phyloP scores from a whole-genome alignment of 2,113 vertebrate species.

The Chitala chitala region DNA sequence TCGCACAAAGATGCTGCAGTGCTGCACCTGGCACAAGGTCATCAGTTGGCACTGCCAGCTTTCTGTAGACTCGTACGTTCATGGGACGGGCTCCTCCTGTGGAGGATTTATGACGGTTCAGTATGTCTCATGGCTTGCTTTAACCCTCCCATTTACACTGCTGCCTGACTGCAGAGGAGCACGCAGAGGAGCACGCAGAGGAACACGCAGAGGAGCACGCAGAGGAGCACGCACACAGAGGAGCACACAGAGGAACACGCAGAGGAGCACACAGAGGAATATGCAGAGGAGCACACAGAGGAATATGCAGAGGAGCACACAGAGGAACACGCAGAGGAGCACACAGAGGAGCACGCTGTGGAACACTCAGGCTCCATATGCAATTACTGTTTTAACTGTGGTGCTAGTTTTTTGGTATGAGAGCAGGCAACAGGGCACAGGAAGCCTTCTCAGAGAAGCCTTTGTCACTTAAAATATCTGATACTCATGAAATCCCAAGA shows the following conservation, averaged over 20 bases:
- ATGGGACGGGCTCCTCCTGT: slow-evolving; percentile 56
- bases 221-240: too few relatives aligned
- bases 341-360: slow-evolving; percentile 23
- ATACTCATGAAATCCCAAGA: too few relatives aligned
- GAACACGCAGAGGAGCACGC: too few relatives aligned
- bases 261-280: too few relatives aligned
- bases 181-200: too few relatives aligned
- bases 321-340: slow-evolving; percentile 23
- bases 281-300: too few relatives aligned
- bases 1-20: slow-evolving; percentile 58
- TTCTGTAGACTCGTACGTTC: slow-evolving; percentile 45
- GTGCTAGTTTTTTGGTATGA: slow-evolving; percentile 40
- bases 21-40: slow-evolving; percentile 46
- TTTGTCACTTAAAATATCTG: too few relatives aligned
- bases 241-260: too few relatives aligned
- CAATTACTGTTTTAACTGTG: slow-evolving; percentile 50
- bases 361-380: slow-evolving; percentile 25
- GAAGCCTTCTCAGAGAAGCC: slow-evolving; percentile 49
- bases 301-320: slow-evolving; percentile 22
- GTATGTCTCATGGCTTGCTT: slow-evolving; percentile 46
- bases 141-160: slow-evolving; percentile 51
- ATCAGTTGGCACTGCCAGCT: slow-evolving; percentile 49
- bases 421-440: slow-evolving; percentile 53
- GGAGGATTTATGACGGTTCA: slow-evolving; percentile 57
- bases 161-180: slow-evolving; percentile 33